Conservation (phyloP, 1,140 invertebrate species). For the Zophobas morio region DNA sequence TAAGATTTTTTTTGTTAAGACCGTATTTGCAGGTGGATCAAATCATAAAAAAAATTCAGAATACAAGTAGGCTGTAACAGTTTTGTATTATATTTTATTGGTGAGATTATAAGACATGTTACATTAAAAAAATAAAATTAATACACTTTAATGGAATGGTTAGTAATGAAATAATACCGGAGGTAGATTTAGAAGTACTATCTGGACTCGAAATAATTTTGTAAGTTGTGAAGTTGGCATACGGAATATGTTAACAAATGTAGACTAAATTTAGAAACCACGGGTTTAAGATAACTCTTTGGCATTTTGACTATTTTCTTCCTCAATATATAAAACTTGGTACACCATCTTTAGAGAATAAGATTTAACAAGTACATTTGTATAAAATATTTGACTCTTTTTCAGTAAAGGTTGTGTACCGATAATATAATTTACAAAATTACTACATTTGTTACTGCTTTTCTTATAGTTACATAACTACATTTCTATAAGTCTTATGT, state of each 20-base stretch:
- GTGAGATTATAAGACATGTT: slow-evolving; percentile 25
- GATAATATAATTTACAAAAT: slow-evolving; percentile 45
- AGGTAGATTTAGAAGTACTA: slow-evolving; percentile 18
- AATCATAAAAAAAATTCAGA: slow-evolving; percentile 31
- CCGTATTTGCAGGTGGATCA: slow-evolving; percentile 43
- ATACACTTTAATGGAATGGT: slow-evolving; percentile 32
- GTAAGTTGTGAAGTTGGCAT: neutral
- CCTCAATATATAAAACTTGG: slow-evolving; percentile 16
- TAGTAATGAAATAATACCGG: slow-evolving; percentile 19
- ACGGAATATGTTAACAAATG: slow-evolving; percentile 22
- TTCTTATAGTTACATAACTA: slow-evolving; percentile 38
- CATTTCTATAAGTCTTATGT: slow-evolving; percentile 44
- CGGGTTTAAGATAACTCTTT: slow-evolving; percentile 33
- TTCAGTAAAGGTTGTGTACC: slow-evolving; percentile 33
- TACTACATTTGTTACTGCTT: slow-evolving; percentile 44
- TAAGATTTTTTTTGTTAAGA: slow-evolving; percentile 15
- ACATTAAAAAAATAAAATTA: slow-evolving; percentile 32
- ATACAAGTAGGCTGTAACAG: slow-evolving; percentile 17
- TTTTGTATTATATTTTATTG: slow-evolving; percentile 36
- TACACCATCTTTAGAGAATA: slow-evolving; percentile 15
- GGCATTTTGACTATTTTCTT: slow-evolving; percentile 47
- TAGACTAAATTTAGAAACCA: slow-evolving; percentile 29
- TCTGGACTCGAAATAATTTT: slow-evolving; percentile 9
- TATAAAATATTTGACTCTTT: slow-evolving; percentile 35
- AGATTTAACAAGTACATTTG: slow-evolving; percentile 31